Percentiles rank a stretch among this genome's conserved stretches.
phyloP scores from a whole-genome alignment of 2,113 vertebrate genomes.

The Athene cunicularia region DNA sequence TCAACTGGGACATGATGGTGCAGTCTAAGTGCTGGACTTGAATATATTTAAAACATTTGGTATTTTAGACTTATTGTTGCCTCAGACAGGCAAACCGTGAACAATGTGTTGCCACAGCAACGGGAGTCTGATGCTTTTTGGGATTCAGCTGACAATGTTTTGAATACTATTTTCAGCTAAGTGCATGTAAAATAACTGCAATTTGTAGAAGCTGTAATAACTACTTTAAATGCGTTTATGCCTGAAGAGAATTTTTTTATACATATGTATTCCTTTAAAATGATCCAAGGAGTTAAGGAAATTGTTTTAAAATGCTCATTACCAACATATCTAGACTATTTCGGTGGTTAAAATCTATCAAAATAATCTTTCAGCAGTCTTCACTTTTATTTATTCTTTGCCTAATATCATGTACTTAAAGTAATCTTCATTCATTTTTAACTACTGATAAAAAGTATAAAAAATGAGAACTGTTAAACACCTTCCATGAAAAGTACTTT shows the following conservation, averaged over 20 bases:
- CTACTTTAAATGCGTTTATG: background rate
- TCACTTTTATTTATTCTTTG: conserved; percentile 24
- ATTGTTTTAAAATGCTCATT: conserved; percentile 34
- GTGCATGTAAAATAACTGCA: conserved; percentile 56
- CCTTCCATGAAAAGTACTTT: background rate
- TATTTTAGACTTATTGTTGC: background rate
- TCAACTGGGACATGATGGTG: background rate
- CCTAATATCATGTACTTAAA: conserved; percentile 1
- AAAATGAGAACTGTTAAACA: background rate
- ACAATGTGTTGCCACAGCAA: conserved; percentile 56
- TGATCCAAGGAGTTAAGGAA: background rate
- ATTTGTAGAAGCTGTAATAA: conserved; percentile 55
- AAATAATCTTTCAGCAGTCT: background rate
- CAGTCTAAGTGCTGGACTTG: background rate
- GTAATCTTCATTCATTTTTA: conserved; percentile 40
- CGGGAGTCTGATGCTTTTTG: background rate
- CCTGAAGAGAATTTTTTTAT: background rate
- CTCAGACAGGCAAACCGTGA: background rate
- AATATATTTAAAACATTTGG: background rate
- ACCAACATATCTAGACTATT: background rate
- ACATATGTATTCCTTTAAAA: background rate
- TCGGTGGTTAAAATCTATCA: conserved; percentile 8
- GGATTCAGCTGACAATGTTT: conserved; percentile 30
- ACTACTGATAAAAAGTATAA: background rate
- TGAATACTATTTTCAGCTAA: conserved; percentile 57